These are phyloP conservation scores for Tachina lurida DNA, from an alignment of 2,888 invertebrate species.

Conservation along the genomic window DNA sequence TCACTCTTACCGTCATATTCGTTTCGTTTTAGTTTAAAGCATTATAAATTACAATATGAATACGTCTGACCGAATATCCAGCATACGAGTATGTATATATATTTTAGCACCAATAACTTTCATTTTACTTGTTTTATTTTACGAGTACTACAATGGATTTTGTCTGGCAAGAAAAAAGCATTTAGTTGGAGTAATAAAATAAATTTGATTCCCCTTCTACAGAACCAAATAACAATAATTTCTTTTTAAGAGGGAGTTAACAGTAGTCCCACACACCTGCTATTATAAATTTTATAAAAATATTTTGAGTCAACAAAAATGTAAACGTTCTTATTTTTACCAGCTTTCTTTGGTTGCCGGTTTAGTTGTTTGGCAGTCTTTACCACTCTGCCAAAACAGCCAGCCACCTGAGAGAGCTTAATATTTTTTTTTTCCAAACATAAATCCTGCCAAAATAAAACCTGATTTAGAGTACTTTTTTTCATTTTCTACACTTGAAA, in stretches of 20 bases:
- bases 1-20: slow-evolving; percentile 3
- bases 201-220: slow-evolving; percentile 45
- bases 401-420: slow-evolving; percentile 68
- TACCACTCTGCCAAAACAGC: slow-evolving; percentile 48
- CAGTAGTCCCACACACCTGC: background rate
- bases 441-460: slow-evolving; percentile 59
- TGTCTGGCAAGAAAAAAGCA: background rate
- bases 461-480: slow-evolving; percentile 42
- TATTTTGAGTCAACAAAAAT: slow-evolving; percentile 38
- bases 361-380: slow-evolving; percentile 15
- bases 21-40: slow-evolving; percentile 10
- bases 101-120: background rate
- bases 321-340: background rate
- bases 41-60: slow-evolving; percentile 23
- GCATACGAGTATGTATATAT: background rate
- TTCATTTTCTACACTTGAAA: background rate
- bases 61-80: background rate
- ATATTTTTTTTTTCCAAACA: slow-evolving; percentile 34
- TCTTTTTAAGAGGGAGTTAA: background rate
- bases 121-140: background rate
- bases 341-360: background rate
- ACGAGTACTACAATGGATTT: too few species aligned
- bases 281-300: slow-evolving; percentile 38
- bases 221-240: slow-evolving; percentile 5
- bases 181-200: slow-evolving; percentile 64